Conservation (phyloP, 1,140 invertebrate species). For the Caenorhabditis elegans region WBcel235 BX284603.4:2660501-2661000, state of each 20-base stretch:
- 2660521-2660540: constrained; percentile 66
- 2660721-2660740: constrained; percentile 55
- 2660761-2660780: constrained; percentile 35
- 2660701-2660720: constrained; percentile 62
- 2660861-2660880: constrained; percentile 52
- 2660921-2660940: constrained; percentile 50
- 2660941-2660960: constrained; percentile 31
- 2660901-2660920: constrained; percentile 53
- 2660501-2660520: constrained; percentile 56
- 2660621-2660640: constrained; percentile 50
- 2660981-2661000: constrained; percentile 54
- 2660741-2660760: constrained; percentile 44
- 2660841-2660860: constrained; percentile 56
- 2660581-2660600: constrained; percentile 39
- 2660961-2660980: constrained; percentile 55
- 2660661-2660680: constrained; percentile 34
- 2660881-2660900: constrained; percentile 47
- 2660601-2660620: constrained; percentile 55
- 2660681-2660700: constrained; percentile 56
- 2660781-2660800: constrained; percentile 29
- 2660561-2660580: constrained; percentile 47
- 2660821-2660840: constrained; percentile 53
- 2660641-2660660: constrained; percentile 63
- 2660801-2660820: constrained; percentile 61
- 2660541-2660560: constrained; percentile 54